Evolutionary conservation across 2,797 vertebrate genomes (phyloP).

Genomic region (Crocodylus rhombifer): DNA sequence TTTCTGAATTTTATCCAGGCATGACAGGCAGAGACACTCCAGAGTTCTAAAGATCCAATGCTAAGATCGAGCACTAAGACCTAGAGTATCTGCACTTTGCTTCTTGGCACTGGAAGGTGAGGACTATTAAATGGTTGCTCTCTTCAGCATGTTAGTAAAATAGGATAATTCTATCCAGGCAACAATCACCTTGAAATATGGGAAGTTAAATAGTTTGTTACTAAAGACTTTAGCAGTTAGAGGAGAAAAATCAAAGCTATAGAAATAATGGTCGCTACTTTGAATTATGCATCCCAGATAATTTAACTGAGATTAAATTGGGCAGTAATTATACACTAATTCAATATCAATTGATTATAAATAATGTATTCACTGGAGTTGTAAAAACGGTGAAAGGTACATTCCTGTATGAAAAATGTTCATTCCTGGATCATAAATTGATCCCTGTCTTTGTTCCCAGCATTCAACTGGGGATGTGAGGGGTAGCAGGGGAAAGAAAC

Average conservation of each 20-base stretch:
- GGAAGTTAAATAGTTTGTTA: background rate
- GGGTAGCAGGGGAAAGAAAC: background rate
- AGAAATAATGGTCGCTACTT: background rate
- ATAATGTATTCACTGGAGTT: background rate
- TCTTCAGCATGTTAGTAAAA: background rate
- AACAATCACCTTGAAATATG: background rate
- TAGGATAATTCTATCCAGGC: background rate
- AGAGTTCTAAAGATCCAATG: background rate
- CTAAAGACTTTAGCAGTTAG: background rate
- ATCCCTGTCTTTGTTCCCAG: background rate
- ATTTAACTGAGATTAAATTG: background rate
- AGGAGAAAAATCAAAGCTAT: fast-evolving
- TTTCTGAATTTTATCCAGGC: background rate
- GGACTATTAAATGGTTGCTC: background rate
- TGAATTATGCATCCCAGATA: background rate
- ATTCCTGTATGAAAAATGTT: background rate
- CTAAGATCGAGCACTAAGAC: background rate
- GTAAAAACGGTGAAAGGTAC: background rate
- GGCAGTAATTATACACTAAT: background rate
- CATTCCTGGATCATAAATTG: background rate
- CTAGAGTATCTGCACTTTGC: fast-evolving
- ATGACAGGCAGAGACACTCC: background rate
- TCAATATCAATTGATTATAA: background rate
- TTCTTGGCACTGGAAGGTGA: fast-evolving
- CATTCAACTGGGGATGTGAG: background rate